A percentile compares a stretch with the other conserved stretches of the same genome.
Evolutionary conservation across 1,140 invertebrate genomes (phyloP).

Genomic region (Hesperophylax magnus): DNA sequence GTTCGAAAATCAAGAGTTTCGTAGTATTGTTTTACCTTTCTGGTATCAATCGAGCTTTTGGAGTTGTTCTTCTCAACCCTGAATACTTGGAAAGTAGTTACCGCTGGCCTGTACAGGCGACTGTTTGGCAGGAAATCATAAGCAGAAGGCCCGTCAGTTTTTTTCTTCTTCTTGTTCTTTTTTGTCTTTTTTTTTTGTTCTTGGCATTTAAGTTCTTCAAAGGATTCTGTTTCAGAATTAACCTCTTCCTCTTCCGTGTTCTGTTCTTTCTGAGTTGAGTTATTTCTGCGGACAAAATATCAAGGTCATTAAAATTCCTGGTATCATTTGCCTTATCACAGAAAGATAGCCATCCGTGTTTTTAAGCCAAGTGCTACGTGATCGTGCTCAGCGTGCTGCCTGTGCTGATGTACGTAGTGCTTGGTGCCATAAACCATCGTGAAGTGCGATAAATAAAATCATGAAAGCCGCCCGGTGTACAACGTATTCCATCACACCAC

Average conservation of each 20-base stretch:
- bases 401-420: too few species aligned
- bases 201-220: not conserved
- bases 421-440: too few species aligned
- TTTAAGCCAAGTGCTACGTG: too few species aligned
- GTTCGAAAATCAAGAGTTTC: not conserved
- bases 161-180: constrained; percentile 10
- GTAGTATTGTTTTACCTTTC: constrained; percentile 1
- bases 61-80: not conserved
- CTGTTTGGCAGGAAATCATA: not conserved
- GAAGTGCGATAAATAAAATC: too few species aligned
- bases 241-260: not conserved
- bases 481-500: too few species aligned
- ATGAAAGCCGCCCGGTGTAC: too few species aligned
- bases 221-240: not conserved
- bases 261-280: not conserved
- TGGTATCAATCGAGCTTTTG: not conserved
- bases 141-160: too few species aligned
- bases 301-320: too few species aligned
- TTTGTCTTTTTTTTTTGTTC: constrained; percentile 2
- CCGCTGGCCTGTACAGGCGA: constrained; percentile 9
- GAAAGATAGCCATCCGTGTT: too few species aligned
- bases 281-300: constrained; percentile 19
- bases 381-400: too few species aligned
- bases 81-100: not conserved
- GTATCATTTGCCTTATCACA: too few species aligned